Evolutionary conservation across 2,797 vertebrate species (phyloP).

Genomic region (Chanos chanos): DNA sequence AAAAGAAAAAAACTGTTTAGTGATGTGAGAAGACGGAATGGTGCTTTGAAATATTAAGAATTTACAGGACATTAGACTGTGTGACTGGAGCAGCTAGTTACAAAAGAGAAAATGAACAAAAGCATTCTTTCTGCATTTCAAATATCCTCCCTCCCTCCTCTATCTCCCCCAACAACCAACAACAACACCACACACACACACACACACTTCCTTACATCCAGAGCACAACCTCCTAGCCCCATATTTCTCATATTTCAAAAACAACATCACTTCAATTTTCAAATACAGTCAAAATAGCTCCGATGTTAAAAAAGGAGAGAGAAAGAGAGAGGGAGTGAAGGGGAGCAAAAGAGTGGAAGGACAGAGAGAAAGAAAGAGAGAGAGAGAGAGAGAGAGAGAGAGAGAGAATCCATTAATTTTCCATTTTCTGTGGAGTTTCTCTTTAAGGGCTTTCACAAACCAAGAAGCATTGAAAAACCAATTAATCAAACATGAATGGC

Average conservation of each 20-base stretch:
- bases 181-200: conserved; percentile 13
- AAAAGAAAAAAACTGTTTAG: conserved; percentile 65
- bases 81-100: conserved; percentile 62
- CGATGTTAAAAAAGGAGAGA: conserved; percentile 40
- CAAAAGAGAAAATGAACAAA: conserved; percentile 69
- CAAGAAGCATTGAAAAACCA: conserved; percentile 79
- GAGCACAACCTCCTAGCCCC: conserved; percentile 63
- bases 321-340: conserved; percentile 25
- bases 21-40: conserved; percentile 50
- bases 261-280: conserved; percentile 66
- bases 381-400: conserved; percentile 44
- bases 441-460: conserved; percentile 75
- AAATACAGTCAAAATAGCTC: conserved; percentile 64
- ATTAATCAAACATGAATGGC: conserved; percentile 84
- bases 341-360: conserved; percentile 27
- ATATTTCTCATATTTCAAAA: conserved; percentile 72
- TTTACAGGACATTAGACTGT: conserved; percentile 67
- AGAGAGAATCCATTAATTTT: conserved; percentile 75
- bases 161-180: conserved; percentile 42
- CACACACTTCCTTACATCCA: conserved; percentile 34
- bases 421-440: conserved; percentile 73
- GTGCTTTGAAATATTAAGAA: conserved; percentile 49
- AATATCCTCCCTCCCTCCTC: conserved; percentile 51
- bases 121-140: conserved; percentile 70
- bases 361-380: conserved; percentile 24